A percentile compares a stretch with the other conserved stretches of the same genome.
Evolutionary conservation across 2,113 vertebrate species (phyloP).

Genomic region (Epinephelus moara): DNA sequence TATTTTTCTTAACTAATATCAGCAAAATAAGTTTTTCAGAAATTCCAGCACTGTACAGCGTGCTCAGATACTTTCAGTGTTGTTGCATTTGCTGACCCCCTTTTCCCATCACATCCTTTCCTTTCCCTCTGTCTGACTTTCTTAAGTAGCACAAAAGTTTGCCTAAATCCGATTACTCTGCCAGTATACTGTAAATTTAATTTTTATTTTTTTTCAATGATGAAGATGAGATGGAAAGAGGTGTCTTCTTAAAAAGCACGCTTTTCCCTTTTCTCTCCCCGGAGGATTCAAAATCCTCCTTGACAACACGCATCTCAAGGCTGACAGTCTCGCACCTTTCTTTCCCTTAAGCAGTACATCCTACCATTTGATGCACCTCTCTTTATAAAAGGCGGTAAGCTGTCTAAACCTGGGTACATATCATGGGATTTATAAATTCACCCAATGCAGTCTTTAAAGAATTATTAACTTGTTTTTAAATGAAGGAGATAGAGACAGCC

Average conservation of each 20-base stretch:
- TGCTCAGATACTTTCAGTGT: neutral
- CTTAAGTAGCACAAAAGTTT: conserved; percentile 29
- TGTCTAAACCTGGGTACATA: conserved; percentile 36
- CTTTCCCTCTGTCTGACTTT: conserved; percentile 20
- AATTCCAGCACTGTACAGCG: neutral
- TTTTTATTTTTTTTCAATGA: neutral
- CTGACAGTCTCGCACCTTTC: conserved; percentile 33
- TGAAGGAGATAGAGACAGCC: neutral
- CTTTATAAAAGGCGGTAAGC: conserved; percentile 47
- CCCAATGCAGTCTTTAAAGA: conserved; percentile 45
- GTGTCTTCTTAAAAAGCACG: conserved; percentile 3
- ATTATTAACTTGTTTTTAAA: conserved; percentile 19
- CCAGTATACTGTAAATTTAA: conserved; percentile 1
- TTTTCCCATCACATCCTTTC: neutral
- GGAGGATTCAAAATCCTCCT: conserved; percentile 48
- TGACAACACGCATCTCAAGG: conserved; percentile 48
- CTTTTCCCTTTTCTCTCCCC: conserved; percentile 33
- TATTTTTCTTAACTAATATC: neutral
- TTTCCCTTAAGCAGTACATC: conserved; percentile 41
- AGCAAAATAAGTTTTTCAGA: neutral
- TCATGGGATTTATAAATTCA: conserved; percentile 27
- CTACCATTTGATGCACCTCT: conserved; percentile 28
- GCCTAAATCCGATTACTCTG: conserved; percentile 35
- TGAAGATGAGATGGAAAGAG: conserved; percentile 42
- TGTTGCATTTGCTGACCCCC: neutral